A percentile compares a stretch with the other conserved stretches of the same genome.
Evolutionary conservation across 2,113 vertebrate genomes (phyloP).

Genomic region (mouse (Mus musculus)): GRCm39 chr1:37245001-37245500

Average conservation of each 20-base stretch:
- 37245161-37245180: no score
- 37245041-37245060: no score
- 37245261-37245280: background rate
- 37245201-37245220: background rate
- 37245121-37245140: no score
- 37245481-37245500: no score
- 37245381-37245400: background rate
- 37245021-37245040: no score
- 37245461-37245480: background rate
- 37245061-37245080: no score
- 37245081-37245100: no score
- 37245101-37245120: no score
- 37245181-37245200: background rate
- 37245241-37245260: background rate
- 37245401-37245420: background rate
- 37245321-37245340: background rate
- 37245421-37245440: background rate
- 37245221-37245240: background rate
- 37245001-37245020: no score
- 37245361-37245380: background rate
- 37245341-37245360: background rate
- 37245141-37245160: no score
- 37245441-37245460: background rate
- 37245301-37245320: background rate
- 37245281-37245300: background rate